These are phyloP conservation scores for Pseudococcus viburni DNA, from an alignment of 2,888 invertebrate genomes.

Conservation along the genomic window DNA sequence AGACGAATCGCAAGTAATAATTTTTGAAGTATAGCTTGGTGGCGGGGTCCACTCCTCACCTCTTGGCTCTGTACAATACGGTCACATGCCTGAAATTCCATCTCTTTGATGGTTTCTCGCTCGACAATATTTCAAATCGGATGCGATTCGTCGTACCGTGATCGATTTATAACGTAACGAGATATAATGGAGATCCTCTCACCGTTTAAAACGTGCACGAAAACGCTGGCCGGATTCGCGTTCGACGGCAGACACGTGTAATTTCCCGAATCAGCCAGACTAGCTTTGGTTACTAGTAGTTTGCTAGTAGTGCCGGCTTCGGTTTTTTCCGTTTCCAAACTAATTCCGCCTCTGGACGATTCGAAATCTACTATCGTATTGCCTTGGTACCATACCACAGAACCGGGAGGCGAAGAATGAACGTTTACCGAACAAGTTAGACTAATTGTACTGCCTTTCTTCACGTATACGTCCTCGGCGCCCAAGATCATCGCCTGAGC, in stretches of 20 bases:
- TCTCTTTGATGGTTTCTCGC: not conserved
- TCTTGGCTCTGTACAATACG: not conserved
- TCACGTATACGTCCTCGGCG: constrained; percentile 89
- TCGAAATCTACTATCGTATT: constrained; percentile 86
- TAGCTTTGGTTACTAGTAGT: constrained; percentile 87
- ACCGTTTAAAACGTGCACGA: constrained; percentile 74
- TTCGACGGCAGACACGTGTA: constrained; percentile 91
- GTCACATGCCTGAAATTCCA: not conserved
- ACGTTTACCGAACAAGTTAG: constrained; percentile 90
- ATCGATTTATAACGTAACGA: not conserved
- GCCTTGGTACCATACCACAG: constrained; percentile 90
- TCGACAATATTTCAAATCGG: constrained; percentile 13
- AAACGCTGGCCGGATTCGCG: constrained; percentile 74
- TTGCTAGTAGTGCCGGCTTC: constrained; percentile 86
- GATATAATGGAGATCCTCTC: constrained; percentile 67
- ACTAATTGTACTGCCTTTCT: constrained; percentile 91
- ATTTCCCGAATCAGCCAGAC: constrained; percentile 88
- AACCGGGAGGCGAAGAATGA: constrained; percentile 84
- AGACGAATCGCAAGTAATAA: not conserved
- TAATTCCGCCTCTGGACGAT: constrained; percentile 83
- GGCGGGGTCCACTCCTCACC: constrained; percentile 41
- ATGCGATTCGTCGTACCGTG: not conserved
- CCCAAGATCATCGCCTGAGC: constrained; percentile 90
- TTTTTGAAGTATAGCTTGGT: constrained; percentile 23
- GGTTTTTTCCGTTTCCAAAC: constrained; percentile 88